phyloP scores from a whole-genome alignment of 1,140 invertebrate genomes.

The Euura lappo region DNA sequence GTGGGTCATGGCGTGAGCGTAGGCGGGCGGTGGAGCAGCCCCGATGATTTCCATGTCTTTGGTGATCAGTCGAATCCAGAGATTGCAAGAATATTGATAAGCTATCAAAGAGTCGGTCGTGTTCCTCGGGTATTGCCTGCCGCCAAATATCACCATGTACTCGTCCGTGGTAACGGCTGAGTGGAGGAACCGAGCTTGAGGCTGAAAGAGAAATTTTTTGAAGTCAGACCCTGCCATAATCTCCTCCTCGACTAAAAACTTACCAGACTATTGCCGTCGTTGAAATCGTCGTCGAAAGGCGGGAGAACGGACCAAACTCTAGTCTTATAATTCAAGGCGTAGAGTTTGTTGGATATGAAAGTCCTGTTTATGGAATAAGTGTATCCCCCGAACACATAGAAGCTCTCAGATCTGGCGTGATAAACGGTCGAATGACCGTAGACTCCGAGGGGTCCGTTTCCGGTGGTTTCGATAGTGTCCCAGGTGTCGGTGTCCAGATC shows the following conservation, averaged over 20 bases:
- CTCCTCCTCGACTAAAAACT: conserved; percentile 1
- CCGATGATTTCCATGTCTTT: conserved; percentile 76
- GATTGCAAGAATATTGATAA: conserved; percentile 89
- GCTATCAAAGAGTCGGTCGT: conserved; percentile 80
- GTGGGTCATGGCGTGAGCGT: conserved; percentile 82
- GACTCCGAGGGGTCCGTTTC: conserved; percentile 79
- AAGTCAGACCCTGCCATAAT: no score
- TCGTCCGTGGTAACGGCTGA: conserved; percentile 86
- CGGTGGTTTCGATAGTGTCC: conserved; percentile 71
- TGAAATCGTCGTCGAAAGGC: conserved; percentile 69
- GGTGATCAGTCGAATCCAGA: conserved; percentile 79
- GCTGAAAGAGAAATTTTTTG: conserved; percentile 52
- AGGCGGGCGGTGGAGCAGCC: conserved; percentile 73
- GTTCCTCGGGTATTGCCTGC: conserved; percentile 73
- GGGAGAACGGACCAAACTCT: conserved; percentile 80
- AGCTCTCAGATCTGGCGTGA: conserved; percentile 77
- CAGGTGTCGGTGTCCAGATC: conserved; percentile 76
- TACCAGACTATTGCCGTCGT: conserved; percentile 48
- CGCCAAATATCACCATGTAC: conserved; percentile 91
- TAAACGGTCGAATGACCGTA: conserved; percentile 93
- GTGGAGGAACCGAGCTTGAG: conserved; percentile 83
- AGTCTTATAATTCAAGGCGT: conserved; percentile 77
- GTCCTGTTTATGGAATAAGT: conserved; percentile 75
- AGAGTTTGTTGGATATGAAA: conserved; percentile 76
- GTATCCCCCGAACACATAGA: conserved; percentile 92